phyloP scores from a whole-genome alignment of 2,797 vertebrate species.

The Premnoplex brunnescens region DNA sequence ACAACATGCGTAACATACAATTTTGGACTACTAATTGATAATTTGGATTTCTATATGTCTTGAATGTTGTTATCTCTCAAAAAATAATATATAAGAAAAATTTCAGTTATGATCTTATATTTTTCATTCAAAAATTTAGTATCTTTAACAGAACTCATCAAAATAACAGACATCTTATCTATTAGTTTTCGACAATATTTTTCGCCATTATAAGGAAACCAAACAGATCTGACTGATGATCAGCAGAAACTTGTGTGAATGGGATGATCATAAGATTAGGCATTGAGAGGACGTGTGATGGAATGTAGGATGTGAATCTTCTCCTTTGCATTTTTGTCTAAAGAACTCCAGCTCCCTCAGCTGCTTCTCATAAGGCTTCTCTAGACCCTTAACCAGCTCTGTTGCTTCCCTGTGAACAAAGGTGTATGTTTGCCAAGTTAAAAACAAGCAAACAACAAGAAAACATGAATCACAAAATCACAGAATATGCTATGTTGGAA shows the following conservation, averaged over 20 bases:
- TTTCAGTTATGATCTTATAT: background rate
- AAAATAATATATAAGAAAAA: background rate
- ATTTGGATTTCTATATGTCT: background rate
- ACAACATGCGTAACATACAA: fast-evolving
- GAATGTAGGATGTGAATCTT: background rate
- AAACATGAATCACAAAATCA: background rate
- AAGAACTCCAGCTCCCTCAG: background rate
- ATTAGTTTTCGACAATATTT: background rate
- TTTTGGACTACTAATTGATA: background rate
- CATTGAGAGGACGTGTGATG: background rate
- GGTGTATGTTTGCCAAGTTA: background rate
- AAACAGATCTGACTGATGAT: background rate
- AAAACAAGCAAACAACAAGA: background rate
- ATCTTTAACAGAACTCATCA: background rate
- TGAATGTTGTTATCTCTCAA: background rate
- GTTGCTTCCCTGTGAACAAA: background rate
- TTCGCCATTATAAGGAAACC: background rate
- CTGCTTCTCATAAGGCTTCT: background rate
- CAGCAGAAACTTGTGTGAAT: background rate
- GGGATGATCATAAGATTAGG: background rate
- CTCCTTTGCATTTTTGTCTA: background rate
- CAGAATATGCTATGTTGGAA: background rate
- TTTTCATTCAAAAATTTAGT: background rate
- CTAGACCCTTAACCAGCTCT: background rate
- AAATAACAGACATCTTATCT: background rate